Base-by-base conservation (phyloP, 2,113 vertebrate species). In the Telmatochromis brachygnathus region DNA sequence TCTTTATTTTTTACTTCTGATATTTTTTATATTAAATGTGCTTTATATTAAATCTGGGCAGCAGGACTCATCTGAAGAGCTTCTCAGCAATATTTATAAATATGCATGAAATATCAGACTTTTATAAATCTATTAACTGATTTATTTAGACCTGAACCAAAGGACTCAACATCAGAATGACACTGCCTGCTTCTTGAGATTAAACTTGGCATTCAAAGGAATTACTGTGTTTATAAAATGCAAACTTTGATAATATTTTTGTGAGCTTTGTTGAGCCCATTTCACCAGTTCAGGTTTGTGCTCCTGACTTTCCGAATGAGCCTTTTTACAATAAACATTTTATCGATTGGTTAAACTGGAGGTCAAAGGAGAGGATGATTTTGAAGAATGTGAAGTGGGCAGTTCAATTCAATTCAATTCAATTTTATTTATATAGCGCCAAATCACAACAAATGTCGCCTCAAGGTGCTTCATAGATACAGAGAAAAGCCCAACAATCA, bases 301-400 rank as follows among this genome's bases (percentile, higher is more conserved):
- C 5, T 1, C 11, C 55, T 82, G 73, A 4, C 55, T 54, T 15
- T 42, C 5, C 5, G 12, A 84, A 84, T 3, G 5, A 84, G 68
- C 70, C 82, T 49, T 83, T 65, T 21, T 70, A 37, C 51, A 42
- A 42, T 85, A 88, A 82, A 47, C 47, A 60, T 49, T 83, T 89
- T 37, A 58, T 42, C 37, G 77, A 58, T 84, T 23, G 3, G 5
- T 84, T 86, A 65, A 26, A 35, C 7, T 1, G 6, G 21, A 88
- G 82, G 87, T 90, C 90, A 88, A 80, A 90, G 26, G 88, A 84
- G 21, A 85, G 3, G 68, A 56, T 84, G 70, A 49, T 54, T 55
- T 90, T 89, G 58, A 80, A 84, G 33, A 39, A 75, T 89, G 80
- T 83, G 84, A 87, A 86, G 87, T 87, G 77, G 91, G 90, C 77